Evolutionary conservation across 2,797 vertebrate species (phyloP).

Genomic region (Garrulus glandarius): DNA sequence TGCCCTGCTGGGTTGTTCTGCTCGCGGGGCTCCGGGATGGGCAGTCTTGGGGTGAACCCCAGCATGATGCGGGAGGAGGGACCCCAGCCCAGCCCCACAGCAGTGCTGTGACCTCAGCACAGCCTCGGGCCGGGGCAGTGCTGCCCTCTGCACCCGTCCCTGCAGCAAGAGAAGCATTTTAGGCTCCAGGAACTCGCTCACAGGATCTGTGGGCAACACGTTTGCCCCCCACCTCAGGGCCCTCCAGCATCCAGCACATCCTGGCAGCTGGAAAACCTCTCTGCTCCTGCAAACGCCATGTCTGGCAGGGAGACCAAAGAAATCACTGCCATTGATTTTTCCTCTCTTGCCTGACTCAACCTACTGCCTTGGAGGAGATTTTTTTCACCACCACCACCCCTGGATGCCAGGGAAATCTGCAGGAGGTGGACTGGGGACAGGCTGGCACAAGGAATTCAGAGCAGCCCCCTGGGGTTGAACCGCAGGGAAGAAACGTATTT

Average conservation of each 20-base stretch:
- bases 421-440: background rate
- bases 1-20: background rate
- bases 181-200: accelerated
- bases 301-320: background rate
- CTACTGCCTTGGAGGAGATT: background rate
- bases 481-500: accelerated
- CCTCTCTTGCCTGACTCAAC: background rate
- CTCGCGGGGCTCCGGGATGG: accelerated
- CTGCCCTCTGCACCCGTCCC: background rate
- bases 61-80: accelerated
- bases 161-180: accelerated
- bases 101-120: background rate
- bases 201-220: accelerated
- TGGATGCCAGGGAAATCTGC: background rate
- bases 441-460: background rate
- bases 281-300: background rate
- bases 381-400: background rate
- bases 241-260: background rate
- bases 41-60: background rate
- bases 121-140: accelerated
- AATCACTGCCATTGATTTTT: conserved; percentile 10
- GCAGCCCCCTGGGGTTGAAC: background rate
- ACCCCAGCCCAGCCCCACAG: background rate
- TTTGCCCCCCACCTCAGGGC: accelerated
- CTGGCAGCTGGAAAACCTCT: background rate